Percentiles rank a stretch among this genome's conserved stretches.
phyloP scores from a whole-genome alignment of 2,113 vertebrate genomes.

The Synodontis membranacea region DNA sequence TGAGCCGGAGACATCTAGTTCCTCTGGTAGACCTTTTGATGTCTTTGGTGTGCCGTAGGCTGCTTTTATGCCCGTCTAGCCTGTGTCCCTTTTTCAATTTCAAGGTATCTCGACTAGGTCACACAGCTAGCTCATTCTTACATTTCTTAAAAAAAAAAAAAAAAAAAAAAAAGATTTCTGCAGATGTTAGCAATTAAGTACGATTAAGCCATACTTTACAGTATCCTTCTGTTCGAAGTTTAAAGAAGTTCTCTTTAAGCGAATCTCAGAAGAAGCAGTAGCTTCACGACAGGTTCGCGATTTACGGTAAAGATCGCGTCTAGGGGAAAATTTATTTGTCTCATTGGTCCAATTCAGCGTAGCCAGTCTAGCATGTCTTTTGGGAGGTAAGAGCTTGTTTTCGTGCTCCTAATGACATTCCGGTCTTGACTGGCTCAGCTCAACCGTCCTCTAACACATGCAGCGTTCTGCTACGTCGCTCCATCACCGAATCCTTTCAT shows the following conservation, averaged over 20 bases:
- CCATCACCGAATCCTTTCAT: not conserved
- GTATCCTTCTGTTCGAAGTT: not conserved
- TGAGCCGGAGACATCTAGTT: conserved; percentile 33
- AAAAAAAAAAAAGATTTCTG: no score
- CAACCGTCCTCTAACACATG: not conserved
- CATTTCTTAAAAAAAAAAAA: no score
- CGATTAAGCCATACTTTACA: not conserved
- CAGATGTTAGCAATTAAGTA: conserved; percentile 21
- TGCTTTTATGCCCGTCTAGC: conserved; percentile 28
- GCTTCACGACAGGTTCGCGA: no score
- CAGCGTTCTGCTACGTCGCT: not conserved
- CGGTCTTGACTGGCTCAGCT: not conserved
- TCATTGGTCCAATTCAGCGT: not conserved
- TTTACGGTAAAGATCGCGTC: not conserved
- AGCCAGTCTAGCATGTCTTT: not conserved
- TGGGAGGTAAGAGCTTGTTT: not conserved
- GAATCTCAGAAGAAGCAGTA: no score
- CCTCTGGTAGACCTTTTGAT: conserved; percentile 33
- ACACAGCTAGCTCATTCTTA: conserved; percentile 13
- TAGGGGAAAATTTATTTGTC: not conserved
- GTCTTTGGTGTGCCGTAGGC: not conserved
- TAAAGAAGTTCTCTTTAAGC: not conserved
- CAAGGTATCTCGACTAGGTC: conserved; percentile 34
- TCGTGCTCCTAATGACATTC: not conserved
- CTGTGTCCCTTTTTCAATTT: conserved; percentile 41